phyloP scores from a whole-genome alignment of 2,797 vertebrate species.

The Rhadinocentrus ornatus region DNA sequence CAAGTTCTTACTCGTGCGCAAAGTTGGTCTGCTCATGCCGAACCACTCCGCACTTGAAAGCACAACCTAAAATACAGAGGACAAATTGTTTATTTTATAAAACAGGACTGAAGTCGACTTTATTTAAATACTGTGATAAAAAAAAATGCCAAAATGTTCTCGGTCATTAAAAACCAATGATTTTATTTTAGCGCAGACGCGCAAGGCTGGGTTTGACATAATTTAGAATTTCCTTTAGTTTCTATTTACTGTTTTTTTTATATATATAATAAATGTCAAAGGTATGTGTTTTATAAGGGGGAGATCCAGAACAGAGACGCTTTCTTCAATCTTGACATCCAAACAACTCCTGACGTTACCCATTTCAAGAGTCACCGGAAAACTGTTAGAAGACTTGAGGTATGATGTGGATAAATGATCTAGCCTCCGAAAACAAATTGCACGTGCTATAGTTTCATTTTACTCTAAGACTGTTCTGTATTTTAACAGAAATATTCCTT shows the following conservation, averaged over 20 bases:
- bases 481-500: not conserved
- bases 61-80: not conserved
- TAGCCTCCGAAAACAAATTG: conserved; percentile 7
- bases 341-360: conserved; percentile 83
- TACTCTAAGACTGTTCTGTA: not conserved
- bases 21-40: conserved; percentile 51
- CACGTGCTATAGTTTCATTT: not conserved
- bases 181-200: conserved; percentile 21
- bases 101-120: not conserved
- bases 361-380: conserved; percentile 88
- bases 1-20: conserved; percentile 41
- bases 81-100: not conserved
- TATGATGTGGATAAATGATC: conserved; percentile 64
- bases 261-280: conserved; percentile 60
- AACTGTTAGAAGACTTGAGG: conserved; percentile 91
- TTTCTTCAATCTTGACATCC: conserved; percentile 77
- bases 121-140: not conserved
- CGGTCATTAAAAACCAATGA: not conserved
- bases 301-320: conserved; percentile 75
- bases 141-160: not conserved
- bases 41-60: conserved; percentile 1
- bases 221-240: not conserved
- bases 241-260: conserved; percentile 27
- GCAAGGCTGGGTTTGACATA: not conserved
- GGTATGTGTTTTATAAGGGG: conserved; percentile 77